A percentile compares a stretch with the other conserved stretches of the same genome.
Evolutionary conservation across 2,797 vertebrate genomes (phyloP).

Genomic region (Falco biarmicus): DNA sequence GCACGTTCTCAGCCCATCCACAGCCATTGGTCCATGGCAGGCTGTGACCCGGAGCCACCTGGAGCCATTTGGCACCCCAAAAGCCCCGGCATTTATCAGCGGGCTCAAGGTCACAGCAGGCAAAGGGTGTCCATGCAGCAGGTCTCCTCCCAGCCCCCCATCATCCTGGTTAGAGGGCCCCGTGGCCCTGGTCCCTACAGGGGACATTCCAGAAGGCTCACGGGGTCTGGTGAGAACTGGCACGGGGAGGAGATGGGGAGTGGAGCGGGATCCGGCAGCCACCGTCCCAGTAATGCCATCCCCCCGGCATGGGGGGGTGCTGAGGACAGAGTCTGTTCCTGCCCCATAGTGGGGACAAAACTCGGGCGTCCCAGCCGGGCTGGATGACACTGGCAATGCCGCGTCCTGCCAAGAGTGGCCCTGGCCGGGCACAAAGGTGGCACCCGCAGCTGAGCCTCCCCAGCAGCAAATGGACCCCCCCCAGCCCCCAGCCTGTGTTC

Average conservation of each 20-base stretch:
- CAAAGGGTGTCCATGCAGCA: neutral
- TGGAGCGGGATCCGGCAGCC: fast-evolving
- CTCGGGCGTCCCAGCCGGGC: neutral
- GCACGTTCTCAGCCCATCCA: neutral
- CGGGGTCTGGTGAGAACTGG: constrained; percentile 42
- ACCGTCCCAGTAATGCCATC: neutral
- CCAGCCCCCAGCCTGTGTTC: neutral
- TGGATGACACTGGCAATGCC: neutral
- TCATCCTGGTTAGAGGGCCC: constrained; percentile 8
- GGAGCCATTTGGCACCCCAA: neutral
- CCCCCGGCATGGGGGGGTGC: fast-evolving
- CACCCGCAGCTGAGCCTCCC: neutral
- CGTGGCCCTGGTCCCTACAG: neutral
- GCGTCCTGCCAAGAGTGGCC: neutral
- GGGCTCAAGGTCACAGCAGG: neutral
- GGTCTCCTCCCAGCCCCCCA: neutral
- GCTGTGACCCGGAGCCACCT: neutral
- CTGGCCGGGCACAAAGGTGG: neutral
- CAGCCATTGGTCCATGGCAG: neutral
- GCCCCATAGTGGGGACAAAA: neutral
- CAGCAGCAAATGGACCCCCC: fast-evolving
- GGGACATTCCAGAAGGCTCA: neutral
- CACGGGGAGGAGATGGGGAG: neutral
- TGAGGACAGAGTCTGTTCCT: neutral
- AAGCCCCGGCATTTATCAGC: fast-evolving